Evolutionary conservation across 1,140 invertebrate genomes (phyloP).

Genomic region (Diachasma alloeum): DNA sequence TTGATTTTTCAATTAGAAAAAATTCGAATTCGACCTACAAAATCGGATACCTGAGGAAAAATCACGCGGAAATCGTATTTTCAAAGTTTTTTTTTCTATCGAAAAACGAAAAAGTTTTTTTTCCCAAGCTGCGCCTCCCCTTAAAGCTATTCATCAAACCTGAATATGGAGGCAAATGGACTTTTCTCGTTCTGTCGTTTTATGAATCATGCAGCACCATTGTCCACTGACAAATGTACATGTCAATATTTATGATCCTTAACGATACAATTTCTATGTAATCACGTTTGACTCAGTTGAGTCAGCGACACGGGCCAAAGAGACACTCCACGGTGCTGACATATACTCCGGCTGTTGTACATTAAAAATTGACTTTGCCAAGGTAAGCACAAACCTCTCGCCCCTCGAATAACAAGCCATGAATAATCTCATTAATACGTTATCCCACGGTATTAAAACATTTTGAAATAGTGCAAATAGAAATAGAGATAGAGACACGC

Average conservation of each 20-base stretch:
- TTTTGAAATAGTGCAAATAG: background rate
- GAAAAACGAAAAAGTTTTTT: too few relatives aligned
- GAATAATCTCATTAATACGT: background rate
- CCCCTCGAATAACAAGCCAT: too few relatives aligned
- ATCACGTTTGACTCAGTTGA: slow-evolving; percentile 93
- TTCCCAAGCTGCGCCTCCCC: too few relatives aligned
- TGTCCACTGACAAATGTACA: background rate
- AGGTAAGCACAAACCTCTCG: slow-evolving; percentile 74
- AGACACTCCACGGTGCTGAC: slow-evolving; percentile 95
- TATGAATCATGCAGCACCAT: background rate
- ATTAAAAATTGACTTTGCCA: slow-evolving; percentile 98
- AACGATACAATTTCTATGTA: slow-evolving; percentile 63
- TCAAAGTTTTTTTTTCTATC: too few relatives aligned
- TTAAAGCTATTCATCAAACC: too few relatives aligned
- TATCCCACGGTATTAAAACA: slow-evolving; percentile 6
- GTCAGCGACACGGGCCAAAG: slow-evolving; percentile 93
- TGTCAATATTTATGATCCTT: slow-evolving; percentile 55
- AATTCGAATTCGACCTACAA: too few relatives aligned
- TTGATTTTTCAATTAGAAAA: too few relatives aligned
- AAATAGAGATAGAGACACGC: slow-evolving; percentile 25
- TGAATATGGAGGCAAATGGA: background rate
- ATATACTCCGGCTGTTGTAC: slow-evolving; percentile 99
- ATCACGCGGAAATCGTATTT: too few relatives aligned
- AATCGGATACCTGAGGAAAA: too few relatives aligned
- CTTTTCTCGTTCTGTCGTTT: background rate